A percentile compares a stretch with the other conserved stretches of the same genome.
These are phyloP conservation scores for Lithobates sylvaticus DNA, from an alignment of 2,797 vertebrate genomes.

Conservation along the genomic window DNA sequence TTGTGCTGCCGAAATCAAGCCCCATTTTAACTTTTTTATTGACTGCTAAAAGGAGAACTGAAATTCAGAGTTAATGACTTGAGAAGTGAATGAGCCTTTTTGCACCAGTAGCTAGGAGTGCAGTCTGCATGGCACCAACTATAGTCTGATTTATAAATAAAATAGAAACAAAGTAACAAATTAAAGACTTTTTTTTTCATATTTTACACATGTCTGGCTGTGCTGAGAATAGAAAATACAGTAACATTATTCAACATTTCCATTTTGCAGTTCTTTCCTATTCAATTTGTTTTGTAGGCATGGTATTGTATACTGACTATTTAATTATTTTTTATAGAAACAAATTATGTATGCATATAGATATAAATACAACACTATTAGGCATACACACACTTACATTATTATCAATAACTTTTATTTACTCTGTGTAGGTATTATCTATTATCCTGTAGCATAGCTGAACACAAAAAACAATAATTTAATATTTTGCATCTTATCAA, in stretches of 20 bases:
- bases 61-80: conserved; percentile 57
- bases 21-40: conserved; percentile 56
- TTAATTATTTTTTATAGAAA: too few relatives aligned
- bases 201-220: conserved; percentile 50
- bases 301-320: too few relatives aligned
- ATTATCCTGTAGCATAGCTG: too few relatives aligned
- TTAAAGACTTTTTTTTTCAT: conserved; percentile 22
- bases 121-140: conserved; percentile 59
- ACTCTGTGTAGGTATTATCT: too few relatives aligned
- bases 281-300: background rate
- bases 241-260: conserved; percentile 15
- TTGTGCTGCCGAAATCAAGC: conserved; percentile 58
- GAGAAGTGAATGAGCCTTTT: conserved; percentile 54
- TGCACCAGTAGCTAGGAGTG: conserved; percentile 52
- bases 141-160: conserved; percentile 54
- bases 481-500: too few relatives aligned
- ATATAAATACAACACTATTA: too few relatives aligned
- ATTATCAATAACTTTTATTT: too few relatives aligned
- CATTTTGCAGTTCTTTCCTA: conserved; percentile 5
- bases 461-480: too few relatives aligned
- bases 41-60: conserved; percentile 56
- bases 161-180: conserved; percentile 49
- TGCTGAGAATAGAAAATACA: conserved; percentile 31
- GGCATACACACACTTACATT: too few relatives aligned
- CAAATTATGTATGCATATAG: too few relatives aligned